Evolutionary conservation across 2,888 invertebrate genomes (phyloP).

Genomic region (Scaptomyza reducta): DNA sequence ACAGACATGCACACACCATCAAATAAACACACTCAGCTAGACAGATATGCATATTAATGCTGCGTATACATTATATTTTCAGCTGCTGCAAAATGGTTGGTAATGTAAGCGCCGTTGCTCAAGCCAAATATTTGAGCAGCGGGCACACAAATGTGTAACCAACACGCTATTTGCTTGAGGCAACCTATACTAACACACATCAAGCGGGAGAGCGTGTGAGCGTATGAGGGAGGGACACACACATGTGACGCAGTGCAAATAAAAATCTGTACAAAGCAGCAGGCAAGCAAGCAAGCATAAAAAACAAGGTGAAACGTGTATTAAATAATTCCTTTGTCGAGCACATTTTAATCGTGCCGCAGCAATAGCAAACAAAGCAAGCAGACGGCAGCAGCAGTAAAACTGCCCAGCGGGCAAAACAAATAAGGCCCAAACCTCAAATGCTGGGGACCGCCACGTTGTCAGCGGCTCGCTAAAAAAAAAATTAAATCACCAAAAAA

Average conservation of each 20-base stretch:
- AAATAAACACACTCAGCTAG: conserved; percentile 14
- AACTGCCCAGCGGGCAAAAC: conserved; percentile 53
- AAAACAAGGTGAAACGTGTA: conserved; percentile 75
- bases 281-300: not conserved
- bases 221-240: conserved; percentile 4
- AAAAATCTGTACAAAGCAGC: conserved; percentile 63
- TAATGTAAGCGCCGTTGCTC: conserved; percentile 63
- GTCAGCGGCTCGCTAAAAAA: conserved; percentile 56
- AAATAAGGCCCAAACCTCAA: conserved; percentile 50
- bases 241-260: conserved; percentile 67
- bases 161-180: conserved; percentile 76
- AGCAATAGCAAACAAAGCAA: conserved; percentile 69
- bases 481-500: conserved; percentile 27
- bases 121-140: conserved; percentile 73
- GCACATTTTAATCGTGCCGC: conserved; percentile 78
- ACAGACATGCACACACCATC: conserved; percentile 7
- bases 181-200: conserved; percentile 49
- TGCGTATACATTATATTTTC: conserved; percentile 74
- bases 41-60: conserved; percentile 70
- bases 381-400: conserved; percentile 25
- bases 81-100: conserved; percentile 57
- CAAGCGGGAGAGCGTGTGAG: not conserved
- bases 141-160: conserved; percentile 76
- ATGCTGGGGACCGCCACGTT: conserved; percentile 32
- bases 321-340: conserved; percentile 79